A percentile compares a stretch with the other conserved stretches of the same genome.
Evolutionary conservation across 1,140 invertebrate species (phyloP).

Genomic region (Bathynomus jamesi): DNA sequence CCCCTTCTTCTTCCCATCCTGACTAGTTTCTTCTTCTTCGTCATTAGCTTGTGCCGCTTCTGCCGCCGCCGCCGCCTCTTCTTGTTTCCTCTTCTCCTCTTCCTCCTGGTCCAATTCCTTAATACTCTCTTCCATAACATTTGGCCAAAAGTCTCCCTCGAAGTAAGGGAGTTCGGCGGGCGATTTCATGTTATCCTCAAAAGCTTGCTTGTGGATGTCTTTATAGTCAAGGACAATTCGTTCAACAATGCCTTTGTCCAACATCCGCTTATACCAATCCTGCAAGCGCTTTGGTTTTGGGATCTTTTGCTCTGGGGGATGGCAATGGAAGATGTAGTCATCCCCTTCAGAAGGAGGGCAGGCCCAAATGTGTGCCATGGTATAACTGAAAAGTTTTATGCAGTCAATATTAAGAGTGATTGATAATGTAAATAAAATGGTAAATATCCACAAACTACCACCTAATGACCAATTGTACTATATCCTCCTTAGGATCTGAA

Average conservation of each 20-base stretch:
- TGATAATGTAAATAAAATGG: too few species aligned
- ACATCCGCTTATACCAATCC: constrained; percentile 99
- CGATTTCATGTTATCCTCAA: constrained; percentile 91
- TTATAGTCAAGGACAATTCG: constrained; percentile 98
- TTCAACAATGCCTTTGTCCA: constrained; percentile 98
- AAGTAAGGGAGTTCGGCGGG: constrained; percentile 98
- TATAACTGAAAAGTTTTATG: constrained; percentile 57
- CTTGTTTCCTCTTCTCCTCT: constrained; percentile 89
- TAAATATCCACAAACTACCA: too few species aligned
- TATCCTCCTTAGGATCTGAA: too few species aligned
- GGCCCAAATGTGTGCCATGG: constrained; percentile 99
- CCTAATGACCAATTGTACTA: too few species aligned
- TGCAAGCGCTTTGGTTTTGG: constrained; percentile 98
- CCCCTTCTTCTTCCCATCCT: constrained; percentile 86
- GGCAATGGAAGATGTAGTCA: constrained; percentile 99
- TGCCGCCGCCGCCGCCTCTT: constrained; percentile 75
- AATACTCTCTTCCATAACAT: constrained; percentile 97
- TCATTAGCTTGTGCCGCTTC: constrained; percentile 48
- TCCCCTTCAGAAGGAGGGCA: constrained; percentile 99
- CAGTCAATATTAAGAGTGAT: too few species aligned
- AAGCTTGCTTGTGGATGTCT: constrained; percentile 96
- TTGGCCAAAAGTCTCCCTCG: constrained; percentile 99
- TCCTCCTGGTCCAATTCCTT: constrained; percentile 96
- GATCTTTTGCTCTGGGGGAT: constrained; percentile 98
- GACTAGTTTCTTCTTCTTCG: constrained; percentile 66